These are phyloP conservation scores for Podarcis siculus DNA, from an alignment of 2,797 vertebrate genomes.

Conservation along the genomic window DNA sequence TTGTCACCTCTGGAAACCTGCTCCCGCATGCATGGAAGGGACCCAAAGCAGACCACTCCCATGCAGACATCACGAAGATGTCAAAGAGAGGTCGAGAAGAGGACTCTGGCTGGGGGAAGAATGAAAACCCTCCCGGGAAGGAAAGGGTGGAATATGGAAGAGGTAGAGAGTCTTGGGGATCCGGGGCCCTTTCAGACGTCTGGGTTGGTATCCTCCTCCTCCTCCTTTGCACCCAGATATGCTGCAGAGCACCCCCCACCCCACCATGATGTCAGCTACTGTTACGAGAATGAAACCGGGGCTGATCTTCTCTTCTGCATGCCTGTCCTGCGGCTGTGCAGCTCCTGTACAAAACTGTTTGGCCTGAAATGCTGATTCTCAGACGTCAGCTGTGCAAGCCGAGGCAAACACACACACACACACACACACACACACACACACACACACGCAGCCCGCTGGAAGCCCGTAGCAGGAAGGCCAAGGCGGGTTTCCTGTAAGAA, in stretches of 20 bases:
- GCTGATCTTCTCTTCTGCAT: not conserved
- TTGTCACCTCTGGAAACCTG: not conserved
- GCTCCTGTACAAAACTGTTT: not conserved
- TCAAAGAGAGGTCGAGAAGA: not conserved
- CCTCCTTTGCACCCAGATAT: not conserved
- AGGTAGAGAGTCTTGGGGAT: not conserved
- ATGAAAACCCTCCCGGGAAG: no score
- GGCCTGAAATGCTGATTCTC: no score
- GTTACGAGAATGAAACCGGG: not conserved
- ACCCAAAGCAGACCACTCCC: not conserved
- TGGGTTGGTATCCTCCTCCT: not conserved
- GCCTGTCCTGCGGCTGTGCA: not conserved
- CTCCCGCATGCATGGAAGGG: not conserved
- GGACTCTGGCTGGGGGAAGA: no score
- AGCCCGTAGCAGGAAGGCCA: not conserved
- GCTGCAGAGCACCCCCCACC: not conserved
- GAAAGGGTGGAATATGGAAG: not conserved
- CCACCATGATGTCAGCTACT: not conserved
- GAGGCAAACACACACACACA: not conserved
- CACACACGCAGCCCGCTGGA: not conserved
- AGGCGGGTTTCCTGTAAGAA: accelerated
- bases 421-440: no score
- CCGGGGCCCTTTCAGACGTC: no score
- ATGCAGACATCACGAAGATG: not conserved
- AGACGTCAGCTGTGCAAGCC: accelerated